Conservation (phyloP, 1,140 invertebrate genomes). For the Megalonaias nervosa region DNA sequence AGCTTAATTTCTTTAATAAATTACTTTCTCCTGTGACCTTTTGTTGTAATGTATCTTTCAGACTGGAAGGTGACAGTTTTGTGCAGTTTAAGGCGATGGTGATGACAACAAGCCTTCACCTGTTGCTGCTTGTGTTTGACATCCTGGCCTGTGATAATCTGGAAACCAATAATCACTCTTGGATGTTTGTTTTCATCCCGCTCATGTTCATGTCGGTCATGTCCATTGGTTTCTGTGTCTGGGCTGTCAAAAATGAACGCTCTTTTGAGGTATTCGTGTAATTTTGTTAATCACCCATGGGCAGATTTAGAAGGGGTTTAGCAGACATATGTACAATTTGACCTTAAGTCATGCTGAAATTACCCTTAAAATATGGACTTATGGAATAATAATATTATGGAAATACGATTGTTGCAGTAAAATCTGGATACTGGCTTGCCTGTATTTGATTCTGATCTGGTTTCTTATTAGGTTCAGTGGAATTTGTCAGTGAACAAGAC, state of each 20-base stretch:
- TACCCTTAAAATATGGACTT: too few relatives aligned
- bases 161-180: conserved; percentile 83
- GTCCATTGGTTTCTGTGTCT: conserved; percentile 96
- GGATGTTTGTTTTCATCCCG: conserved; percentile 96
- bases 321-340: too few relatives aligned
- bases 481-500: too few relatives aligned
- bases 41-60: conserved; percentile 63
- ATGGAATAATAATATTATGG: too few relatives aligned
- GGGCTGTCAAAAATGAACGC: conserved; percentile 97
- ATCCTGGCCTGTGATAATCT: conserved; percentile 95
- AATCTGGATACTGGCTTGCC: too few relatives aligned
- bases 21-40: neutral
- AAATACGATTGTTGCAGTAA: too few relatives aligned
- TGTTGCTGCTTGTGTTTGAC: conserved; percentile 97
- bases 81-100: conserved; percentile 98
- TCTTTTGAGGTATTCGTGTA: conserved; percentile 86
- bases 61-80: conserved; percentile 94
- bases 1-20: too few relatives aligned
- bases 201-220: conserved; percentile 96
- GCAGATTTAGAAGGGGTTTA: too few relatives aligned
- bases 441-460: too few relatives aligned
- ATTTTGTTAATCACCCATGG: neutral
- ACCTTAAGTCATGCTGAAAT: too few relatives aligned
- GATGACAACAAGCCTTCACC: conserved; percentile 92
- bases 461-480: too few relatives aligned